Conservation (phyloP, 2,888 invertebrate genomes). For the Acrobasis suavella region DNA sequence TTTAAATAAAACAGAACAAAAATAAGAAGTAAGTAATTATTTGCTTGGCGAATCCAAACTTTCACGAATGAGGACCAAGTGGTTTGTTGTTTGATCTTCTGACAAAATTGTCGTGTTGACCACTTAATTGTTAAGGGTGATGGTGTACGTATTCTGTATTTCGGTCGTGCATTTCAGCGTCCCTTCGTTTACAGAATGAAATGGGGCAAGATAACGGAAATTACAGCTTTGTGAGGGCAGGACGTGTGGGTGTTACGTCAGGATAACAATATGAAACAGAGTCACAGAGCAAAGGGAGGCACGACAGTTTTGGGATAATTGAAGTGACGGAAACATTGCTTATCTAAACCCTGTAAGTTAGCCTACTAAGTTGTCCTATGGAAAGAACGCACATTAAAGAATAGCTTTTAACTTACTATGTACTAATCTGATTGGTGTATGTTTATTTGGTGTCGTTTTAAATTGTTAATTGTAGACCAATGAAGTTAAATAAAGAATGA, state of each 20-base stretch:
- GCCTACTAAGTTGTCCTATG: too few relatives aligned
- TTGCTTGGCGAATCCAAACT: neutral
- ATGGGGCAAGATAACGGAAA: slow-evolving; percentile 16
- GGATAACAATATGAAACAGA: neutral
- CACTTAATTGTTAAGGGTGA: slow-evolving; percentile 1
- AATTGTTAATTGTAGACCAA: too few relatives aligned
- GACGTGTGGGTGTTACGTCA: neutral
- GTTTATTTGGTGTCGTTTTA: too few relatives aligned
- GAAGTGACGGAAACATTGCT: too few relatives aligned
- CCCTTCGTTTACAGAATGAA: slow-evolving; percentile 3
- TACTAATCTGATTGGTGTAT: too few relatives aligned
- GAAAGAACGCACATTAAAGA: too few relatives aligned
- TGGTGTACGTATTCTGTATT: neutral
- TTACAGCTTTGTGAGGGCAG: slow-evolving; percentile 4
- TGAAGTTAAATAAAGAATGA: too few relatives aligned
- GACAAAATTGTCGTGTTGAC: slow-evolving; percentile 4
- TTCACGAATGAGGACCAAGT: neutral
- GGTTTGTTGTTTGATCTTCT: neutral
- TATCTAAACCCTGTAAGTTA: too few relatives aligned
- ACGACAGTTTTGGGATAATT: neutral
- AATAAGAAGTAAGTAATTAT: neutral
- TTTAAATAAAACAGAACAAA: too few relatives aligned
- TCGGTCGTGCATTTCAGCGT: neutral
- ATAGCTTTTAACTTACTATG: too few relatives aligned
- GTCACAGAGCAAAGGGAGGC: neutral